These are phyloP conservation scores for Psittacara wagleri DNA, from an alignment of 2,113 vertebrate genomes.

Conservation along the genomic window DNA sequence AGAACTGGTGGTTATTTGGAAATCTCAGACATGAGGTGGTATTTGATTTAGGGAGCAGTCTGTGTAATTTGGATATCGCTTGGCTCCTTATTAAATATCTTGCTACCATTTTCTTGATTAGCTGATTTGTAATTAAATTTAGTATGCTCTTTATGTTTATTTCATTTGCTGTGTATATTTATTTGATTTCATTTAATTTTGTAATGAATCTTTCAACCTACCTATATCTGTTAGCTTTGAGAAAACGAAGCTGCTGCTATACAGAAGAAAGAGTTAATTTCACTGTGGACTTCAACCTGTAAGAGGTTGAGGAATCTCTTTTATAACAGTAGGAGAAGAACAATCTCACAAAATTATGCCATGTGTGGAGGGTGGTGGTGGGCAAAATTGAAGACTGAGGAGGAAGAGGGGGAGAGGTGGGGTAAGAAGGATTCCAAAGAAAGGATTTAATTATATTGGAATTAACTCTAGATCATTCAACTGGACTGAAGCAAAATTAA, in stretches of 20 bases:
- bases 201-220: neutral
- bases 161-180: neutral
- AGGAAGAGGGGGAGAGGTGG: neutral
- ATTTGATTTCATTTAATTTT: neutral
- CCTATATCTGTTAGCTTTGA: neutral
- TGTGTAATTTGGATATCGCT: neutral
- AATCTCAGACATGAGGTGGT: neutral
- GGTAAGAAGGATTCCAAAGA: constrained; percentile 4
- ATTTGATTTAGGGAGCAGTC: neutral
- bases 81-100: neutral
- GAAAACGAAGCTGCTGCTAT: neutral
- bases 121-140: constrained; percentile 11
- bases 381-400: neutral
- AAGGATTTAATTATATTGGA: constrained; percentile 65
- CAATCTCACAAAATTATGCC: neutral
- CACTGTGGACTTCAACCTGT: neutral
- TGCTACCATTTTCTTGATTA: neutral
- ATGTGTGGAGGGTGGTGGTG: neutral
- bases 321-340: neutral
- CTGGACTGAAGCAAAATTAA: constrained; percentile 55
- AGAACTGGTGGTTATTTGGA: neutral
- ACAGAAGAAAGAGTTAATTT: neutral
- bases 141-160: neutral
- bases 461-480: constrained; percentile 58
- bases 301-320: neutral